These are phyloP conservation scores for Anolis carolinensis DNA, from an alignment of 2,113 vertebrate genomes.

Conservation along the genomic window DNA sequence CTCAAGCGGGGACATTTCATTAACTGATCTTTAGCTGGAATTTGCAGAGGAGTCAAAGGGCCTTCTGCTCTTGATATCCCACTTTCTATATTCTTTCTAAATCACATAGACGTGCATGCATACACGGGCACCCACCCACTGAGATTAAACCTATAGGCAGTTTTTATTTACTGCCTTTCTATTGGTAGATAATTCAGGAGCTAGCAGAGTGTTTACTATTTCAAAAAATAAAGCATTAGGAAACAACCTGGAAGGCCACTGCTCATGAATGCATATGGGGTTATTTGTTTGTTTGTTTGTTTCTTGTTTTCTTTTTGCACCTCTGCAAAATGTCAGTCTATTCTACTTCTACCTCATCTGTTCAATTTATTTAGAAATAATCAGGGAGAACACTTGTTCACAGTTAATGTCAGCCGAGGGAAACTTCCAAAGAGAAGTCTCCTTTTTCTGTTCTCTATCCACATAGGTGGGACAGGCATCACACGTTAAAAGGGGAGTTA, in stretches of 20 bases:
- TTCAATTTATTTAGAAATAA: conserved; percentile 26
- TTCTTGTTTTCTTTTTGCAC: conserved; percentile 6
- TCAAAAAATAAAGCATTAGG: neutral
- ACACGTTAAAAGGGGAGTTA: neutral
- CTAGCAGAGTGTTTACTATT: neutral
- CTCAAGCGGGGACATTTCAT: neutral
- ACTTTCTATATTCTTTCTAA: neutral
- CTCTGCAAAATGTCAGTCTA: conserved; percentile 20
- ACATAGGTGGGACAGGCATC: neutral
- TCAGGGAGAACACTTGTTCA: neutral
- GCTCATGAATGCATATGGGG: neutral
- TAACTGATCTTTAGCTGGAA: neutral
- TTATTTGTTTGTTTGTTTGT: neutral
- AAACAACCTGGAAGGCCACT: neutral
- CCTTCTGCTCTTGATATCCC: neutral
- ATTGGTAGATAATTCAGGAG: neutral
- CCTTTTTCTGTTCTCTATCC: neutral
- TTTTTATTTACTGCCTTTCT: neutral
- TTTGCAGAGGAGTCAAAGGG: neutral
- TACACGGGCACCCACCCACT: too few species aligned
- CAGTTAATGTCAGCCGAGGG: neutral
- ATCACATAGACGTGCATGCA: neutral
- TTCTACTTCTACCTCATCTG: neutral
- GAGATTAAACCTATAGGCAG: neutral
- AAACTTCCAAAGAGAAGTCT: accelerated